Conservation (phyloP, 2,113 vertebrate genomes). For the Dolichotis patagonum region DNA sequence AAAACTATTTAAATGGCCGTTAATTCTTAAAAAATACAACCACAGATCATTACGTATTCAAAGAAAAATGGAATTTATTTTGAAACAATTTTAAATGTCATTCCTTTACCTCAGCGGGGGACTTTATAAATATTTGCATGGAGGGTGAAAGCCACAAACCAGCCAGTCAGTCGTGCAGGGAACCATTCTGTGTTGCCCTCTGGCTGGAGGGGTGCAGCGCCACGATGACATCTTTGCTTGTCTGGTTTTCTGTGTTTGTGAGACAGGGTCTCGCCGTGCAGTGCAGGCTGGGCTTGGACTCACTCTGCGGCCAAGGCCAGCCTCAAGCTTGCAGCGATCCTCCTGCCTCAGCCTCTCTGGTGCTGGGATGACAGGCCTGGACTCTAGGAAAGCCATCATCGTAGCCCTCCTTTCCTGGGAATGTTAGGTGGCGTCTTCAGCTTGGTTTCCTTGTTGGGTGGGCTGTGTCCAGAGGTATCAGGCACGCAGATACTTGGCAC, state of each 20-base stretch:
- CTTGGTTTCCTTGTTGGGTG: neutral
- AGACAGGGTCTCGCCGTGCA: neutral
- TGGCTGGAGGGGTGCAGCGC: neutral
- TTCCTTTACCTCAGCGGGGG: constrained; percentile 5
- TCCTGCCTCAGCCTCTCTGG: neutral
- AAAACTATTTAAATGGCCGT: neutral
- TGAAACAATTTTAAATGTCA: neutral
- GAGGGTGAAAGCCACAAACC: neutral
- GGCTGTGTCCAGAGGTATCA: neutral
- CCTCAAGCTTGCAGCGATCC: neutral
- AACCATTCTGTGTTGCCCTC: neutral
- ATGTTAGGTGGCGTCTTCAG: neutral
- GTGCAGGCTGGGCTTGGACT: neutral
- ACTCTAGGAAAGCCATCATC: neutral
- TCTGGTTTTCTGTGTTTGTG: neutral
- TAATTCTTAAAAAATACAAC: constrained; percentile 3
- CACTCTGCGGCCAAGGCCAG: neutral
- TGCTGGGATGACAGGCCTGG: neutral
- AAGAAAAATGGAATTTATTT: constrained; percentile 22
- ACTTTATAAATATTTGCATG: constrained; percentile 19
- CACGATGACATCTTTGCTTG: neutral
- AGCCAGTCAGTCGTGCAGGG: neutral
- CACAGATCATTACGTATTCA: constrained; percentile 17
- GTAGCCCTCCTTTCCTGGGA: neutral
- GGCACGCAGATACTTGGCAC: neutral